These are phyloP conservation scores for Turritopsis rubra DNA, from an alignment of 30 jellyfish, hydroid and myxozoan species.

Conservation along the genomic window DNA sequence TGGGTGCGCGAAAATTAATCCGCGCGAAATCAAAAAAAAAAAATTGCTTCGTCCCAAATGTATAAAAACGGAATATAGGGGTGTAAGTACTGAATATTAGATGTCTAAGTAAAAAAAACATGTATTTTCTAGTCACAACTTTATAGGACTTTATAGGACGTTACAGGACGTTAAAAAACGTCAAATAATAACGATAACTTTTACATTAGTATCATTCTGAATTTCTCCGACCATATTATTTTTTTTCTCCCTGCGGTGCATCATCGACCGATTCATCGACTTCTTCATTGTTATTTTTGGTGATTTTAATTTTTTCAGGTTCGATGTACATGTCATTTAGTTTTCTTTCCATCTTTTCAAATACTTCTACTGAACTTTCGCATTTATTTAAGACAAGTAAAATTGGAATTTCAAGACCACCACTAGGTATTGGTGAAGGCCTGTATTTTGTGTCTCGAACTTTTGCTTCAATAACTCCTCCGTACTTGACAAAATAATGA, in stretches of 20 bases:
- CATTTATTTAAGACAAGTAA: not conserved
- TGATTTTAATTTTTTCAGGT: not conserved
- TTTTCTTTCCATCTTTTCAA: not conserved
- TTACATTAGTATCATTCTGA: not conserved
- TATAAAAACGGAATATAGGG: not conserved
- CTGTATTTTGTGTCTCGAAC: not conserved
- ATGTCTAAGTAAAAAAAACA: too few species aligned
- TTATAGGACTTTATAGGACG: not conserved
- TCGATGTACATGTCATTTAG: not conserved
- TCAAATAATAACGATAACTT: not conserved
- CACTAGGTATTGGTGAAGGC: slow-evolving; percentile 9
- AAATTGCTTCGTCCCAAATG: too few species aligned
- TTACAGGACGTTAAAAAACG: not conserved
- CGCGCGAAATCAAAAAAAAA: too few species aligned
- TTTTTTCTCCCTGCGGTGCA: not conserved
- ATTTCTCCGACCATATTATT: not conserved
- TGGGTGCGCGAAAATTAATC: too few species aligned
- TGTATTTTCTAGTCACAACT: not conserved
- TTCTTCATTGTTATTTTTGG: not conserved
- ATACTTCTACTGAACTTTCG: not conserved
- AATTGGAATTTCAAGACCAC: slow-evolving; percentile 15
- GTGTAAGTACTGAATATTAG: not conserved
- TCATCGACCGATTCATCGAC: not conserved
- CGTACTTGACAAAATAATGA: slow-evolving; percentile 8
- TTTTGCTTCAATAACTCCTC: slow-evolving; percentile 12